Evolutionary conservation across 2,797 vertebrate genomes (phyloP).

Genomic region (Ciconia nigra): DNA sequence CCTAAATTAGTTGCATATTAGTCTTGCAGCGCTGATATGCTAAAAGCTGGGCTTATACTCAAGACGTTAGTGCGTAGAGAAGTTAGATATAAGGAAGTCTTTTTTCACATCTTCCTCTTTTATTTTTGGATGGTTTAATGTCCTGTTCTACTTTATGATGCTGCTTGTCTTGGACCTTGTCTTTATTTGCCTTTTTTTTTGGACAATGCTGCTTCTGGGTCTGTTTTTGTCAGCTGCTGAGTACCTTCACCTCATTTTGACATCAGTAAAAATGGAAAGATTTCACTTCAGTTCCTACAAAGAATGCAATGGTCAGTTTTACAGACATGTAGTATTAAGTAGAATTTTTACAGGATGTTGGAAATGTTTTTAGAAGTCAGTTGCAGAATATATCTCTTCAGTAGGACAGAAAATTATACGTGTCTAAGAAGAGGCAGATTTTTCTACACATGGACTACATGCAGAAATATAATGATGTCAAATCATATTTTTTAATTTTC

Average conservation of each 20-base stretch:
- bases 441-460: not conserved
- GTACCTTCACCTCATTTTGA: constrained; percentile 11
- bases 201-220: constrained; percentile 8
- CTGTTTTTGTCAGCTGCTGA: constrained; percentile 2
- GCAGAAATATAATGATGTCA: not conserved
- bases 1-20: not conserved
- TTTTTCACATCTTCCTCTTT: not conserved
- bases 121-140: not conserved
- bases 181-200: not conserved
- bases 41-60: not conserved
- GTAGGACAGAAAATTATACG: not conserved
- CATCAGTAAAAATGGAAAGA: not conserved
- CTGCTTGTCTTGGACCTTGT: constrained; percentile 2
- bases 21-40: not conserved
- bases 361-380: not conserved
- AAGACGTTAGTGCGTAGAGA: not conserved
- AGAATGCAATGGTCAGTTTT: not conserved
- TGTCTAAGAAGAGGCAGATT: not conserved
- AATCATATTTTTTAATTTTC: not conserved
- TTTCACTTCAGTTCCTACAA: not conserved
- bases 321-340: not conserved
- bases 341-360: not conserved
- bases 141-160: not conserved
- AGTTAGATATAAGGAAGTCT: not conserved
- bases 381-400: not conserved